These are phyloP conservation scores for Thalassophryne amazonica DNA, from an alignment of 2,797 vertebrate genomes.

Conservation along the genomic window DNA sequence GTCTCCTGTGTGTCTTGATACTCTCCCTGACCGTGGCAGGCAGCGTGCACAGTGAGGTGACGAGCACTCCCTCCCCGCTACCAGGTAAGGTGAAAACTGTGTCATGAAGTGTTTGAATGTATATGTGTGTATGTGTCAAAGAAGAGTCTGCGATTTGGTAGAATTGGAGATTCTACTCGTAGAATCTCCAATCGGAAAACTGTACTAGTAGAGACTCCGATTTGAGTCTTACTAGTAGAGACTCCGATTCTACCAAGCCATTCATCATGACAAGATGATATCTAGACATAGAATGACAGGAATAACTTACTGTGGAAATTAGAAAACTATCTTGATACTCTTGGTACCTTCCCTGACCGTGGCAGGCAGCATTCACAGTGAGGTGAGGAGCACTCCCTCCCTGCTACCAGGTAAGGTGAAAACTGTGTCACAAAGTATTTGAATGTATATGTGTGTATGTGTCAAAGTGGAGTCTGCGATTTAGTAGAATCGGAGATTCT, in stretches of 20 bases:
- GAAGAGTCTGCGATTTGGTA: too few species aligned
- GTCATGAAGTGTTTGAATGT: background rate
- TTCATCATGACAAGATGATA: too few species aligned
- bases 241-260: too few species aligned
- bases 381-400: constrained; percentile 40
- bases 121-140: background rate
- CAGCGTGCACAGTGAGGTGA: constrained; percentile 69
- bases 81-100: constrained; percentile 80
- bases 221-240: too few species aligned
- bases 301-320: too few species aligned
- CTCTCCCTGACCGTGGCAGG: constrained; percentile 85
- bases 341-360: constrained; percentile 85
- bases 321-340: too few species aligned
- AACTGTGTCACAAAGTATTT: background rate
- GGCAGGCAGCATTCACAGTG: constrained; percentile 80
- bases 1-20: constrained; percentile 85
- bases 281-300: too few species aligned
- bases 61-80: constrained; percentile 49
- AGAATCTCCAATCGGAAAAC: too few species aligned
- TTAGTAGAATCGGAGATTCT: too few species aligned
- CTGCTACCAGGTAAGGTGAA: constrained; percentile 81
- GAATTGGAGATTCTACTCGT: too few species aligned
- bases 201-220: too few species aligned
- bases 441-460: background rate
- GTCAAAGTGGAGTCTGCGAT: too few species aligned